Evolutionary conservation across 2,888 invertebrate species (phyloP).

Genomic region (Hartigia nigra): DNA sequence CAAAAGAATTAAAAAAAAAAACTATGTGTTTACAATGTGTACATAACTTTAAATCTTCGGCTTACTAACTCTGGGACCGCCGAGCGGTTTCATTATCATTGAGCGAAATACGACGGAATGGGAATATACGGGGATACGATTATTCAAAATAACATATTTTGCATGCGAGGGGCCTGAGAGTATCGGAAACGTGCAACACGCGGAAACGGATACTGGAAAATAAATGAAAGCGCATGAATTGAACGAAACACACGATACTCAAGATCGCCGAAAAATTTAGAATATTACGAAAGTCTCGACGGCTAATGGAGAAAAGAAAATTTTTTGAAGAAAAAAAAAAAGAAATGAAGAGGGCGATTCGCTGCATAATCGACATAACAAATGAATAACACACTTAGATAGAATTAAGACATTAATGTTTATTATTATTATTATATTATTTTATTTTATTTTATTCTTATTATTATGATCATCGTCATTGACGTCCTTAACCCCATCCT

Average conservation of each 20-base stretch:
- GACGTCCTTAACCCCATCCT: not conserved
- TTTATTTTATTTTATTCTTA: conserved; percentile 45
- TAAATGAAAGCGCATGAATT: conserved; percentile 20
- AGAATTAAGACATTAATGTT: conserved; percentile 56
- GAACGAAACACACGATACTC: conserved; percentile 19
- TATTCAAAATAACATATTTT: not conserved
- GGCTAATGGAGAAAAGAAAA: not conserved
- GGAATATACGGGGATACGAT: not conserved
- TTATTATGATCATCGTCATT: conserved; percentile 45
- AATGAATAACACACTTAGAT: conserved; percentile 53
- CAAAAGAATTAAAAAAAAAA: conserved; percentile 25
- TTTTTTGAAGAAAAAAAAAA: conserved; percentile 15
- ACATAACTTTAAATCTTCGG: conserved; percentile 55
- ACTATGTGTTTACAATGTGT: conserved; percentile 46
- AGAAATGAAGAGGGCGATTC: conserved; percentile 30
- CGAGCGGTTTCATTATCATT: conserved; percentile 47
- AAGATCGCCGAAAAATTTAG: conserved; percentile 14
- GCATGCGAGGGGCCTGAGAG: not conserved
- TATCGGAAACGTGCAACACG: not conserved
- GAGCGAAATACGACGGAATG: not conserved
- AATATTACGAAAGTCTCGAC: not conserved
- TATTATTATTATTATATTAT: conserved; percentile 45
- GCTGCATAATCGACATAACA: conserved; percentile 38
- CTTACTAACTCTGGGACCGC: conserved; percentile 46
- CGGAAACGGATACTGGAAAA: conserved; percentile 2